Evolutionary conservation across 1,140 invertebrate genomes (phyloP).

Genomic region (Ips typographus): DNA sequence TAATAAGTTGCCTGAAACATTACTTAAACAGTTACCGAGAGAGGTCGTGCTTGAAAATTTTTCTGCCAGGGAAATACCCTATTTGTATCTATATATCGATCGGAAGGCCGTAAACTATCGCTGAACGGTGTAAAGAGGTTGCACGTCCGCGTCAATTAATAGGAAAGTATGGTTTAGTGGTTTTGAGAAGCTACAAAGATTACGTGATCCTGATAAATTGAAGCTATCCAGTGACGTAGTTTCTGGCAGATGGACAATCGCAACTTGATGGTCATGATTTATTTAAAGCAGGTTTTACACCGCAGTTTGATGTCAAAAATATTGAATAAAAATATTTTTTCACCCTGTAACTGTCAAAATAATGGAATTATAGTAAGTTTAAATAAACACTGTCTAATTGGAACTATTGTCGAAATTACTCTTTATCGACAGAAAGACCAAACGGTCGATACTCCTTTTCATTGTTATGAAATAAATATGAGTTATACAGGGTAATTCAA

Average conservation of each 20-base stretch:
- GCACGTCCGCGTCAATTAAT: slow-evolving; percentile 30
- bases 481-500: no score
- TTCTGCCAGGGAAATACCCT: slow-evolving; percentile 26
- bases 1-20: slow-evolving; percentile 22
- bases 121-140: slow-evolving; percentile 28
- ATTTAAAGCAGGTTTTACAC: no score
- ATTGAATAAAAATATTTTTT: no score
- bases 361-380: no score
- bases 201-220: slow-evolving; percentile 13
- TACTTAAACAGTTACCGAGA: slow-evolving; percentile 26
- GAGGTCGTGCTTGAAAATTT: slow-evolving; percentile 27
- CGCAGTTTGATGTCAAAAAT: no score
- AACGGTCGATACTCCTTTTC: no score
- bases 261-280: no score
- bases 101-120: slow-evolving; percentile 25
- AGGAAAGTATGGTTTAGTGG: slow-evolving; percentile 26
- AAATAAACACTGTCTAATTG: no score
- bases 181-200: slow-evolving; percentile 11
- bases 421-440: no score
- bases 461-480: no score
- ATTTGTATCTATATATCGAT: slow-evolving; percentile 34
- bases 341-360: no score
- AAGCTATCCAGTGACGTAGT: not conserved
- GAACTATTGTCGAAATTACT: no score
- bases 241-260: not conserved